Base-by-base conservation (phyloP, 1,140 invertebrate genomes). In the Polyergus mexicanus region DNA sequence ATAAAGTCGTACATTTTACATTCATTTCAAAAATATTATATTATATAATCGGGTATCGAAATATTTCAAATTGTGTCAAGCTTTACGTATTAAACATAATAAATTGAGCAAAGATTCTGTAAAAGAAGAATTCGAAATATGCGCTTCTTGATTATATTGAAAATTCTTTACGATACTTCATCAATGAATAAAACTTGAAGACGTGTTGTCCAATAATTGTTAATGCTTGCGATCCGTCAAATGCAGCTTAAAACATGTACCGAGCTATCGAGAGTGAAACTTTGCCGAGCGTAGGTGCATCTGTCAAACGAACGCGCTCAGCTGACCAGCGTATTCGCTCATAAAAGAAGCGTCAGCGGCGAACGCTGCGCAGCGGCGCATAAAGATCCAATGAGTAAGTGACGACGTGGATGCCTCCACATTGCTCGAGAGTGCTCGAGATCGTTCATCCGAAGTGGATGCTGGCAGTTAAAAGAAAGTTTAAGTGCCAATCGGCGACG, bases 231-330 rank as follows among this genome's bases (percentile, higher is more conserved):
- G 28, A 76, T 51, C 76, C 78, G 76, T 38, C 86, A 76, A 88
- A 86, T 75, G 76, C 69, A 84, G 89, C 91, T 92, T 66, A 65
- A 84, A 90, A 85, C 88, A 90, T 85, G 88, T 89, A 89, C 86
- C 78, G 44, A 62, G 22, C 28, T 75, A 60, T 89, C 87, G 85
- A 90, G 87, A 90, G 63, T n/a, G 84, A 35, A 71, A 78, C 63
- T 41, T 19, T 11, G 60, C 69, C 32, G 56, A 54, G 66, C 56
- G 77, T 71, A 28, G 72, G 88, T 88, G 81, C 81, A 89, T 90
- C 80, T 88, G 88, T 78, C 86, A 84, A 84, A 86, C 56, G 68
- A 56, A 86, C 72, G 60, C 71, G 58, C 81, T 77, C 72, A 32
- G 58, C n/a, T 44, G 38, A 25, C 60, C 72, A 76, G 56, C 54